Base-by-base conservation (phyloP, 2,113 vertebrate genomes). In the Passer domesticus region DNA sequence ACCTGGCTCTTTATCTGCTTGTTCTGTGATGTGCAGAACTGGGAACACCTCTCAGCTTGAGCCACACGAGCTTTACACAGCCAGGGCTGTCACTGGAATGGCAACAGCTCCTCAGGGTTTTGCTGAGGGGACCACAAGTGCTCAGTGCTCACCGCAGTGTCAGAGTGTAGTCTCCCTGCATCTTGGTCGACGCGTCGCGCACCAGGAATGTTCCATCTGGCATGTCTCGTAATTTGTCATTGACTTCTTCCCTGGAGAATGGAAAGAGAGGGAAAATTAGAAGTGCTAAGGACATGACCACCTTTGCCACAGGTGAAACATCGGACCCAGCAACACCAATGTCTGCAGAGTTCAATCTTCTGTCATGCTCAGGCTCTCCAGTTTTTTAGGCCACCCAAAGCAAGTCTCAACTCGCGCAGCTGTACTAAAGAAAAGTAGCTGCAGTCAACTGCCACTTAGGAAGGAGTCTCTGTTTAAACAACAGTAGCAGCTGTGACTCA, bases 161-260 rank as follows among this genome's bases (percentile, higher is more conserved):
- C 96, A 99, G 97, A 20, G 99, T 99, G 81, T 99, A 99, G 96
- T 99, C 99, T 93, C 99, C 99, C 87, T 99, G 99, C 96, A 98
- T 97, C 98, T 99, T 99, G 89, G 98, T 99, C 46, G 99, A 99
- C 37, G 99, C 99, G 79, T 99, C 98, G 6, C 99, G 99, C 74
- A 99, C 99, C 97, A 99, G 95, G 96, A 99, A 99, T 12, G 99
- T 99, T 83, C 99, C 99, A 50, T 99, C 99, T 67, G 99, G 99
- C 97, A 98, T 98, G 96, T 99, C 99, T 69, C 98, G 97, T 89
- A 99, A 97, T 96, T 99, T 99, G 95, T 99, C 99, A 82, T 99
- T 99, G 77, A 99, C 99, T 95, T 99, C 99, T 82, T 99, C 99
- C 97, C 99, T 99, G 93, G 69, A 93, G 89, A 80, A 77, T 2